Base-by-base conservation (phyloP, 2,113 vertebrate genomes). In the Eulemur macaco region DNA sequence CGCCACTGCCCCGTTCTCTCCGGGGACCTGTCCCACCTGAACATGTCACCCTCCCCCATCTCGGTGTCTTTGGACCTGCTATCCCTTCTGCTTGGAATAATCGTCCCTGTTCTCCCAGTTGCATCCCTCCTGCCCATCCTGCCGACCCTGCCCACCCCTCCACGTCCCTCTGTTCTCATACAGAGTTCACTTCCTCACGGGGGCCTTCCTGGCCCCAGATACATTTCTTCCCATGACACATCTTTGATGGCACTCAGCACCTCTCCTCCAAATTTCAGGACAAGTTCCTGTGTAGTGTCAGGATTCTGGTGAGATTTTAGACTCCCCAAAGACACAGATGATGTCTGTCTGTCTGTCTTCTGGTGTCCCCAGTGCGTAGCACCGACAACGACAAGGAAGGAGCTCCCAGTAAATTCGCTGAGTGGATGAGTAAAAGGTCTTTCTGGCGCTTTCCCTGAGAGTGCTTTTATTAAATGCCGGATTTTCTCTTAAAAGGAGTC, bases 201-300 rank as follows among this genome's bases (percentile, higher is more conserved):
- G 23, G 89, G 39, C 45, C 25, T 23, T 18, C 60, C 80, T 37
- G 58, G 25, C 8, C 45, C 34, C 23, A 23, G 12, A 25, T 17
- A 0, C 9, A 2, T 34, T 47, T 47, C 31, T 52, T 76, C 25
- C 8, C 25, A 0, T 2, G 15, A 25, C 3, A 13, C 4, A 5
- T 76, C 42, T 52, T 64, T 25, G 45, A 39, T 1, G 8, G 25
- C 9, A 7, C 47, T 31, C 4, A 5, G 50, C 17, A 25, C 13
- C 17, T 66, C 42, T 60, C 23, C 25, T 47, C 10, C 9, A 8
- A 10, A 68, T 50, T 12, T 2, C 25, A 18, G 52, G 37, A 64
- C 60, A 20, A 14, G 78, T 37, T 58, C 47, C 77, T 11, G 3
- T 6, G 27, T 21, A 21, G 29, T 3, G 13, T 64, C 73, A 52